Evolutionary conservation across 92 coral and sea anemone species (phyloP), one percentile per base, ranked within the genome.

Genomic region (Galaxea fascicularis): DNA sequence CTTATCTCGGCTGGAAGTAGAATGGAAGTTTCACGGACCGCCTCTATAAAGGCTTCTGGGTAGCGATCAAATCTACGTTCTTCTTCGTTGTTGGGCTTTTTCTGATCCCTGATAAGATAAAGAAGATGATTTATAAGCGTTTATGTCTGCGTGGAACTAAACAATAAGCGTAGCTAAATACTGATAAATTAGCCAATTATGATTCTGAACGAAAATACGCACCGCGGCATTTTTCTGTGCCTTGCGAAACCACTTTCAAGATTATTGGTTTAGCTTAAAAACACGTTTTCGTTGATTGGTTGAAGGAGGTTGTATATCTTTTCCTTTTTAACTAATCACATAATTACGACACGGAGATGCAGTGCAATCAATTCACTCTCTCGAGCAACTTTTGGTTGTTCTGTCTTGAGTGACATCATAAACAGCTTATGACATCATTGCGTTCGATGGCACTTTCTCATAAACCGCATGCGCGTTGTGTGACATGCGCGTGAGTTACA

Each of bases 1-100:
- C 35, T 14, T 10, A 15, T 17, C 54, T 67, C 71, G 22, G 53
- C 52, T 8, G 91, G 86, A 39, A 53, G 71, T n/a, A 76, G 69
- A 4, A 77, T 30, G 3, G 85, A 74, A 21, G 95, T 60, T 3
- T 62, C 86, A 22, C 91, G 86, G n/a, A 94, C 76, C 35, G 93
- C 90, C 28, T 82, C 47, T 29, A 94, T 80, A 62, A 89, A 94
- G 29, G 90, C 95, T 66, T 85, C 88, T 3, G 93, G 98, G 47
- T 76, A 93, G 10, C 69, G 78, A 44, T 81, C 78, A 65, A 47
- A 29, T 20, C 83, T 79, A 17, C 65, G 84, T 25, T 11, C 27
- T 28, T 28, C 65, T 3, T 24, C 26, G 27, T 20, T 22, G 10
- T 27, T 52, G 24, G 29, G 44, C n/a, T 11, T 28, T 52, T 66